A percentile compares a stretch with the other conserved stretches of the same genome.
phyloP scores from a whole-genome alignment of 2,797 vertebrate species.

The Hippocampus kuda region DNA sequence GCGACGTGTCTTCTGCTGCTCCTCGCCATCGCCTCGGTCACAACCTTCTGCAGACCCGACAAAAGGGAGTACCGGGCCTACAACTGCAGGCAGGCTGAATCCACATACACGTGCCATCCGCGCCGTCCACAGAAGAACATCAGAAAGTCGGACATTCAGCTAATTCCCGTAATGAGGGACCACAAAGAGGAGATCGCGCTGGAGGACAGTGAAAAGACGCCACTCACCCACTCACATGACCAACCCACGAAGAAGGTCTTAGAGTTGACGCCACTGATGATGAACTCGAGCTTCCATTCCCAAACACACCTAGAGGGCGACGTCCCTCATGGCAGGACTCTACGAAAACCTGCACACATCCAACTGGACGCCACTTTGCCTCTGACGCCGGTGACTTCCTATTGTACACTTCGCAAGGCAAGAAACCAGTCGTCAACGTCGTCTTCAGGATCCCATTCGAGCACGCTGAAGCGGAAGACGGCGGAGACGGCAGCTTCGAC shows the following conservation, averaged over 20 bases:
- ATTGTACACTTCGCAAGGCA: conserved; percentile 52
- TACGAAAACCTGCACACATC: conserved; percentile 63
- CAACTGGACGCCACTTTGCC: conserved; percentile 52
- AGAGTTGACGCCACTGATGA: conserved; percentile 39
- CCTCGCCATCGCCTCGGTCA: conserved; percentile 66
- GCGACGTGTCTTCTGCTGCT: conserved; percentile 71
- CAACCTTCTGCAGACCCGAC: conserved; percentile 76
- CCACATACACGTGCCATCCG: conserved; percentile 77
- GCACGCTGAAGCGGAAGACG: conserved; percentile 43
- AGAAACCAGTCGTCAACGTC: conserved; percentile 60
- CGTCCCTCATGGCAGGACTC: conserved; percentile 45
- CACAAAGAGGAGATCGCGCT: conserved; percentile 55
- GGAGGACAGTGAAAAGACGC: conserved; percentile 50
- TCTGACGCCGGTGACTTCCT: conserved; percentile 45
- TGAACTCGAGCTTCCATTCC: conserved; percentile 66
- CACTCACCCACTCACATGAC: conserved; percentile 47
- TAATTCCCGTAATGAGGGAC: conserved; percentile 76
- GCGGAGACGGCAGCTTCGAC: conserved; percentile 11
- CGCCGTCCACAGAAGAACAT: conserved; percentile 85
- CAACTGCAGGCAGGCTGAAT: conserved; percentile 89
- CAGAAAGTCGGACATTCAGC: conserved; percentile 85
- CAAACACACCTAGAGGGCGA: conserved; percentile 58
- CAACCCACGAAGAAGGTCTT: conserved; percentile 39
- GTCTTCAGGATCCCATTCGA: conserved; percentile 49
- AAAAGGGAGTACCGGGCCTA: conserved; percentile 82